phyloP scores from a whole-genome alignment of 2,888 invertebrate species.

The Dolichomitus sp. region DNA sequence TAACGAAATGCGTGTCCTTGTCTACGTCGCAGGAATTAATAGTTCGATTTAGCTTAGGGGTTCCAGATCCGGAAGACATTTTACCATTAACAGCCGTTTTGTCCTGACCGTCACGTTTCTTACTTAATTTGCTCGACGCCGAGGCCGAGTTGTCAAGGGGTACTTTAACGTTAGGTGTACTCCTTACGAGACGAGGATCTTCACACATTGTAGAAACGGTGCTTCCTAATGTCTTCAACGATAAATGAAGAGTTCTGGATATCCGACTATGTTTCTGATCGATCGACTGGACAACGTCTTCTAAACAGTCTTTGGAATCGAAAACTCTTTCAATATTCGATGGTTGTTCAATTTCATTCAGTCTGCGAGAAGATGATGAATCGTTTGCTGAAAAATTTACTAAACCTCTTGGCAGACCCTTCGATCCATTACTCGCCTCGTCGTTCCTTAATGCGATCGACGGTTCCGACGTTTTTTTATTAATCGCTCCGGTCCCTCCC shows the following conservation, averaged over 20 bases:
- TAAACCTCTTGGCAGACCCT: background rate
- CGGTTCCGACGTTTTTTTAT: constrained; percentile 28
- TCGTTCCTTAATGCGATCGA: constrained; percentile 13
- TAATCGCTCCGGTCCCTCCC: background rate
- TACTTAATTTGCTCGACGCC: constrained; percentile 37
- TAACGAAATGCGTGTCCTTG: constrained; percentile 30
- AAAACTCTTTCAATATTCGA: constrained; percentile 9
- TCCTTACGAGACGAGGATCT: constrained; percentile 45
- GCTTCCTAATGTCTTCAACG: constrained; percentile 45
- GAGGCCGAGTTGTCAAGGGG: constrained; percentile 7
- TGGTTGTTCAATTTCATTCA: background rate
- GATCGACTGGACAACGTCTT: constrained; percentile 7
- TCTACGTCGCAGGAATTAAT: constrained; percentile 17
- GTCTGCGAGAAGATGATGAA: constrained; percentile 30
- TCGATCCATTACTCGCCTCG: constrained; percentile 43
- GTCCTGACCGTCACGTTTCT: constrained; percentile 42
- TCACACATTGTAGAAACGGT: constrained; percentile 14
- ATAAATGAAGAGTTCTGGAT: constrained; percentile 48
- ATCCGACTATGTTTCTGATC: constrained; percentile 28
- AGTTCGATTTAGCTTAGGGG: constrained; percentile 18
- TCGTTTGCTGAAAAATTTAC: constrained; percentile 43
- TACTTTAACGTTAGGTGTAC: constrained; percentile 33
- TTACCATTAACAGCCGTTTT: constrained; percentile 39
- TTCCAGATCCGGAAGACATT: constrained; percentile 19
- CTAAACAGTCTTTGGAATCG: background rate